Evolutionary conservation across 2,797 vertebrate species (phyloP).

Genomic region (Clarias laeviceps): DNA sequence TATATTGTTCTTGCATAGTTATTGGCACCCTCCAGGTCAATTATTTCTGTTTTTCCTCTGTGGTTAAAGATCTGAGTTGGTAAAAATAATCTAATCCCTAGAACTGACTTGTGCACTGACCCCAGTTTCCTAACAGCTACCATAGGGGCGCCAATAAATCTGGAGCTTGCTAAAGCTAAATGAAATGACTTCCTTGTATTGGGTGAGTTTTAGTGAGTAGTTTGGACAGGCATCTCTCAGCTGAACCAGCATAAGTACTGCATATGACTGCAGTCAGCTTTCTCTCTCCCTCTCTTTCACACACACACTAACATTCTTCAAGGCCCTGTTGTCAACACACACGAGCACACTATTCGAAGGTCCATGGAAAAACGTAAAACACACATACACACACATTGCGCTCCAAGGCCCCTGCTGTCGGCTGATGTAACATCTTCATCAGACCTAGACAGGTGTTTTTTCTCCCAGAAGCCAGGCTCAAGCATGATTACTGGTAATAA

Average conservation of each 20-base stretch:
- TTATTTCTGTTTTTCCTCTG: neutral
- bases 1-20: neutral
- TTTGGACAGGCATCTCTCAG: constrained; percentile 6
- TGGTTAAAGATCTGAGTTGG: neutral
- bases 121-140: neutral
- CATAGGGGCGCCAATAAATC: neutral
- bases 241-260: constrained; percentile 7
- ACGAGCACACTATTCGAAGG: constrained; percentile 32
- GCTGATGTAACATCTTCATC: constrained; percentile 49
- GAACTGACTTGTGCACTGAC: too few relatives aligned
- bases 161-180: neutral
- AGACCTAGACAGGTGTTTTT: constrained; percentile 23
- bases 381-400: constrained; percentile 20
- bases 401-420: constrained; percentile 49
- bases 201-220: neutral
- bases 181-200: neutral
- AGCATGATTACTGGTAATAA: constrained; percentile 29
- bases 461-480: constrained; percentile 1
- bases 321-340: constrained; percentile 1
- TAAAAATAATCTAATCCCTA: neutral
- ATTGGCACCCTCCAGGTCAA: neutral
- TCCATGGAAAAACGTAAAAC: constrained; percentile 3
- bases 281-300: neutral
- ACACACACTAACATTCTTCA: neutral
- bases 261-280: constrained; percentile 19